Base-by-base conservation (phyloP, 2,797 vertebrate genomes). In the Neosilurus mollespiculum region DNA sequence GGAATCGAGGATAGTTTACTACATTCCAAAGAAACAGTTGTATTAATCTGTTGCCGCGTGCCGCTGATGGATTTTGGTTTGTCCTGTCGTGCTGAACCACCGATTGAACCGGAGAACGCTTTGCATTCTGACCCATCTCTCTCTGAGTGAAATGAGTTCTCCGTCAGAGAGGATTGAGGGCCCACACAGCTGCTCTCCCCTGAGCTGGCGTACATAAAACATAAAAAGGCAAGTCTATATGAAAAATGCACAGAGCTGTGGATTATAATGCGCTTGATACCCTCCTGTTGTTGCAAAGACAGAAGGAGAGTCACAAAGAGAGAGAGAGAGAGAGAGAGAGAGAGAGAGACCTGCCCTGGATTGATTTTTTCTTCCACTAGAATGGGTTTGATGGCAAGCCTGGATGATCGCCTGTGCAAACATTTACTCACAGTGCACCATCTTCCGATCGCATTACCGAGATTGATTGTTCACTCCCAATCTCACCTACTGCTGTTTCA, bases 171-270 rank as follows among this genome's bases (percentile, higher is more conserved):
- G 91, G 90, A 92, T 91, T 91, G 88, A 81, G 91, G 88, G 90
- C 92, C 92, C 92, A 93, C 94, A 93, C 95, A 94, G 91, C 93
- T 93, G 93, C 93, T 94, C 93, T 93, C 93, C 92, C 93, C 88
- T 88, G 94, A 94, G 94, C 92, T 86, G 90, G 88, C 88, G 92
- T 93, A 92, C 92, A 94, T 93, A 93, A 95, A 94, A 94, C 94
- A 95, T 94, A 94, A 94, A 79, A 95, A 93, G 92, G 87, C 84
- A 87, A 92, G 91, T 88, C 92, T 94, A 94, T 95, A 93, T 93
- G 93, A 94, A 94, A 95, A 94, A 95, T 94, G 93, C 93, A 95
- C 94, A 93, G 92, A 92, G 92, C 90, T 91, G 86, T 85, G 91
- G 93, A 93, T 93, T 93, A 94, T 94, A 94, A 94, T 94, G 91